Evolutionary conservation across 30 jellyfish, hydroid and myxozoan genomes (phyloP), one percentile per base, ranked within the genome.

Genomic region (Sanderia malayensis): DNA sequence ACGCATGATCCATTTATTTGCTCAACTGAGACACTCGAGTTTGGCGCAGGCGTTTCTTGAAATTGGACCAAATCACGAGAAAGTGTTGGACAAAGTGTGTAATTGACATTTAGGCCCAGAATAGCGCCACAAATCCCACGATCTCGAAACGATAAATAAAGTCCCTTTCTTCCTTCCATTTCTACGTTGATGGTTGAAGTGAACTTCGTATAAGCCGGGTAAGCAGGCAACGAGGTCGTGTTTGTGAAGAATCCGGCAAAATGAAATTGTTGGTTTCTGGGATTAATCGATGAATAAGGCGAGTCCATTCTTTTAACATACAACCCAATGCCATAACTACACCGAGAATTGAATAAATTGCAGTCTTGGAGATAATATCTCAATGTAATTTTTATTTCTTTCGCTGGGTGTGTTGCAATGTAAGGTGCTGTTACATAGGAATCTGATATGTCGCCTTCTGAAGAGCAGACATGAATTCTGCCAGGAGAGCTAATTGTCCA

Each of bases 11-110:
- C 95, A 30, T 44, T 59, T 0, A 81, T 46, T 0, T 41, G 30
- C 47, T 23, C 13, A 0, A 18, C 83, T 3, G 18, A 60, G 7
- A 69, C 58, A 11, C 62, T 1, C 9, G 80, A 10, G 32, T 49
- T 67, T 15, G 95, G 95, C 0, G 95, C 83, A n/a, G 84, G 34
- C 2, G 69, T 20, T 2, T 44, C 53, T 22, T 61, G 63, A 34
- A 73, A 83, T 19, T 63, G 25, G 41, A 72, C 29, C 9, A 71
- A 67, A 27, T 72, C 72, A 3, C 82, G 89, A 29, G 80, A 74
- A 23, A 11, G 27, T n/a, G 73, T 22, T 1, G 91, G 96, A 61
- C 96, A 87, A 0, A 29, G 24, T 17, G 19, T 18, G 60, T 87
- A 87, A 19, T 19, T 23, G 19, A 63, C 34, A 4, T 18, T 13